These are phyloP conservation scores for Eumacrocentrus americanus DNA, from an alignment of 2,888 invertebrate species.

Conservation along the genomic window DNA sequence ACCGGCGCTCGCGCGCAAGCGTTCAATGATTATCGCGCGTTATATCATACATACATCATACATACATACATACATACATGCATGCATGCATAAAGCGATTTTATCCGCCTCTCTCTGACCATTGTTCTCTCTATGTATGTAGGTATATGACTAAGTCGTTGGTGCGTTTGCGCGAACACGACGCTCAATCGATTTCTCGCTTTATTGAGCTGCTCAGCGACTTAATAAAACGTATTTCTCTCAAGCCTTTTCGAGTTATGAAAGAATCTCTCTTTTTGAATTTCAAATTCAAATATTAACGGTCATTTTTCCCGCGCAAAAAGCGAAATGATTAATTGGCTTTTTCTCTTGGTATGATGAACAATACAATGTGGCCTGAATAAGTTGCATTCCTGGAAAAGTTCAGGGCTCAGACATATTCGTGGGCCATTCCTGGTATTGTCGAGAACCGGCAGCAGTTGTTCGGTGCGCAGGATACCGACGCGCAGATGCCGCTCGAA, in stretches of 20 bases:
- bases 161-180: slow-evolving; percentile 41
- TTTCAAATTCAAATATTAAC: background rate
- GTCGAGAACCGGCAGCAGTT: slow-evolving; percentile 24
- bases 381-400: slow-evolving; percentile 13
- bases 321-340: too few species aligned
- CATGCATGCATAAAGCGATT: background rate
- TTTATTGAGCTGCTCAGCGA: too few species aligned
- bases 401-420: slow-evolving; percentile 27
- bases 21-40: slow-evolving; percentile 20
- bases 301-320: too few species aligned
- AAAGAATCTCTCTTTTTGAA: background rate
- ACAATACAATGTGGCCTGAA: background rate
- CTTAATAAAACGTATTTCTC: background rate
- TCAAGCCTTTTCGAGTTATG: background rate
- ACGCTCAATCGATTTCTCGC: slow-evolving; percentile 46
- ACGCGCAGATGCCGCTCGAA: slow-evolving; percentile 42
- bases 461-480: slow-evolving; percentile 33
- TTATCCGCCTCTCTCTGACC: background rate
- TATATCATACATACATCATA: background rate
- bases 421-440: slow-evolving; percentile 31
- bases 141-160: slow-evolving; percentile 8
- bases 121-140: background rate
- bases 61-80: background rate
- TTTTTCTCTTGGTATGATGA: too few species aligned
- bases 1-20: slow-evolving; percentile 36